Percentiles rank a stretch among this genome's conserved stretches.
Conservation (phyloP, 2,888 invertebrate species). For the Acleris laterana region DNA sequence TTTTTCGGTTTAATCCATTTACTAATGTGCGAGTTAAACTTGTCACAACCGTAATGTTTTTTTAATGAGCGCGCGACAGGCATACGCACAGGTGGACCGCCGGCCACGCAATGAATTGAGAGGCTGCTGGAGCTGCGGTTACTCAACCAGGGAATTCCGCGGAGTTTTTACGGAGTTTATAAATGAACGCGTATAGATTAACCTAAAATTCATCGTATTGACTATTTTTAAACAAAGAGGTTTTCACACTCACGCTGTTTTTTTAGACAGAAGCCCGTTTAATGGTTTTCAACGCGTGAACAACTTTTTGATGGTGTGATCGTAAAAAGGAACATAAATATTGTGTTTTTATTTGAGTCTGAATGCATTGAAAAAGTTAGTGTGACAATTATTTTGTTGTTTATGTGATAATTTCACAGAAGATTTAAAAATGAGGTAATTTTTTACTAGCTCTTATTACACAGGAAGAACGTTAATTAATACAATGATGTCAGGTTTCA, state of each 20-base stretch:
- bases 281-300: slow-evolving; percentile 4
- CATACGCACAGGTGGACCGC: slow-evolving; percentile 6
- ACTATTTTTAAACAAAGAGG: neutral
- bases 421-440: too few species aligned
- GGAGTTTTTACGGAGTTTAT: slow-evolving; percentile 10
- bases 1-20: slow-evolving; percentile 4
- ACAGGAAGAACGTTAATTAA: too few species aligned
- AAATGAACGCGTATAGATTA: neutral
- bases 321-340: neutral
- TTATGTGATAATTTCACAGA: too few species aligned
- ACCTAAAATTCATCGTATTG: neutral
- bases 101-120: slow-evolving; percentile 22
- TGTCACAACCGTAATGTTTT: slow-evolving; percentile 2
- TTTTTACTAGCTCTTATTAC: too few species aligned
- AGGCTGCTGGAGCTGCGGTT: slow-evolving; percentile 16
- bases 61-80: neutral
- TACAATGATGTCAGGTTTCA: neutral
- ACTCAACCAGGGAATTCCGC: slow-evolving; percentile 29
- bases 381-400: too few species aligned
- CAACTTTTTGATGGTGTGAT: slow-evolving; percentile 14
- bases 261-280: neutral
- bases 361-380: too few species aligned
- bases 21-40: slow-evolving; percentile 1
- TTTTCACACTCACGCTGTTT: neutral
- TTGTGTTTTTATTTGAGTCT: neutral